These are phyloP conservation scores for Sphaerodactylus townsendi DNA, from an alignment of 2,113 vertebrate genomes.

Conservation along the genomic window DNA sequence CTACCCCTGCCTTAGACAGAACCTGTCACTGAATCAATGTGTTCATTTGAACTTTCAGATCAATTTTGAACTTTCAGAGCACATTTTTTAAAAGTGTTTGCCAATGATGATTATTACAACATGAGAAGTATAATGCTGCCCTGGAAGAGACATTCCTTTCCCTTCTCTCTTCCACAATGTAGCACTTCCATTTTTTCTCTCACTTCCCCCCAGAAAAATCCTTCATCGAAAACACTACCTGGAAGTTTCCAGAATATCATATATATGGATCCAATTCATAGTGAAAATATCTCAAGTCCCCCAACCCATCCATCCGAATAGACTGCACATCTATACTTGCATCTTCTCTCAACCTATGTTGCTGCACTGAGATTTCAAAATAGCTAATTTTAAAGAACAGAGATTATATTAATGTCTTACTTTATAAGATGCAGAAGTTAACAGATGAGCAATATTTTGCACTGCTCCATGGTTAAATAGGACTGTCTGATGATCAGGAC, in stretches of 20 bases:
- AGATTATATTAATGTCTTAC: slow-evolving; percentile 69
- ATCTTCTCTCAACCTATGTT: neutral
- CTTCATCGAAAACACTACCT: neutral
- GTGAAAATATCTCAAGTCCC: neutral
- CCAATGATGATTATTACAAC: neutral
- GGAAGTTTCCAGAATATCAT: neutral
- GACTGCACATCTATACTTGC: neutral
- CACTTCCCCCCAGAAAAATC: neutral
- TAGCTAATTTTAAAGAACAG: neutral
- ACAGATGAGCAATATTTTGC: slow-evolving; percentile 93
- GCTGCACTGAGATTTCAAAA: neutral
- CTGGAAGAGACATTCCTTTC: neutral
- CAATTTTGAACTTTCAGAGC: neutral
- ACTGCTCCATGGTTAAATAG: slow-evolving; percentile 96
- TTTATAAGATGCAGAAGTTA: slow-evolving; percentile 93
- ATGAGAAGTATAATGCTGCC: neutral
- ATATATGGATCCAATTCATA: neutral
- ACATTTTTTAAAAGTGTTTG: neutral
- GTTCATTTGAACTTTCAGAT: neutral
- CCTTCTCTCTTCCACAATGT: neutral
- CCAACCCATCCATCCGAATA: neutral
- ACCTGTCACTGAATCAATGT: neutral
- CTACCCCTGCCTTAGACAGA: too few relatives aligned
- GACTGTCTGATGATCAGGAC: slow-evolving; percentile 95
- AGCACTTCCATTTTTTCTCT: neutral